Evolutionary conservation across 2,113 vertebrate genomes (phyloP), one percentile per base, ranked within the genome.

Genomic region (Epinephelus lanceolatus): DNA sequence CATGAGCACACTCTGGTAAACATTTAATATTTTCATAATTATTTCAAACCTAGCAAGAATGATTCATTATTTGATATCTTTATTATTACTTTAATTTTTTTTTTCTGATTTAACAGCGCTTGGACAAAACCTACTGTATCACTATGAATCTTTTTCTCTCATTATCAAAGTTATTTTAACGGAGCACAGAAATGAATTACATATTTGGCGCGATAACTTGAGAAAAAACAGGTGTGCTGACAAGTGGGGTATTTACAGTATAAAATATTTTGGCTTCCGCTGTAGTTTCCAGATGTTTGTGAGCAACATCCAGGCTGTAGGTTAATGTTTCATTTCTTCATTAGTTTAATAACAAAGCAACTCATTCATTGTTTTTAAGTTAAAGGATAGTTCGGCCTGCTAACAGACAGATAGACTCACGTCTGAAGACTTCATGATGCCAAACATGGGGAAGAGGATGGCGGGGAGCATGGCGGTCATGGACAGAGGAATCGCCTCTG

Each of bases 391-490:
- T 33, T 23, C 4, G 4, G 12, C 8, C 47, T 91, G 95, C 25
- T 76, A 1, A 69, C 21, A 25, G 45, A 19, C 27, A 60, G 12
- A 37, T 18, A 19, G 6, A 86, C 89, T 88, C 73, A 99, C 98
- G 42, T 85, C 0, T n/a, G 96, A 95, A 3, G 97, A 97, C 86
- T 80, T 57, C 96, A 98, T 95, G 91, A 98, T 96, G 70, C 98
- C 98, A 53, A 97, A 96, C 33, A 96, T 21, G 0, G 97, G 97
- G 61, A 98, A 97, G 93, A 98, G 94, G 63, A 98, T 82, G 3
- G 95, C 97, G 5, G 98, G 98, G 3, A 98, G 89, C 86, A 98
- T 91, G 76, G 97, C 97, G 1, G 98, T 97, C 53, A 97, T 90
- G 27, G 95, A 95, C 85, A 99, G 92, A 3, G 97, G 97, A 78